A percentile compares a stretch with the other conserved stretches of the same genome.
These are phyloP conservation scores for Eretmocerus hayati DNA, from an alignment of 2,888 invertebrate species.

Conservation along the genomic window DNA sequence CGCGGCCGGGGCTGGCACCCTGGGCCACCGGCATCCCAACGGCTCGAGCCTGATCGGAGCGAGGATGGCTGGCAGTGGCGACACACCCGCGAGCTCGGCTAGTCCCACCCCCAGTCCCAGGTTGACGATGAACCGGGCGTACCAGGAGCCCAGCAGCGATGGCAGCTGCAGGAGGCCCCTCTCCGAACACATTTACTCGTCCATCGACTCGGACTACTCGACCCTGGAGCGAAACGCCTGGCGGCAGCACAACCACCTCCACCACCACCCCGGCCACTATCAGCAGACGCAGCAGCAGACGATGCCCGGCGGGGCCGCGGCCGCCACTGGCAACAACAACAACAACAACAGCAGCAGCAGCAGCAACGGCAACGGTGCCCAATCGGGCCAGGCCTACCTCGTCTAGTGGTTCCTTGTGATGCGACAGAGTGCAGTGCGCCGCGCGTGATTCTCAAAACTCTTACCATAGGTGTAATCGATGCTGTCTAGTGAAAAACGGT, in stretches of 20 bases:
- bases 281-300: conserved; percentile 47
- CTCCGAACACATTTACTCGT: conserved; percentile 84
- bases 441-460: no score
- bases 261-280: conserved; percentile 48
- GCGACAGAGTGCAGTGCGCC: no score
- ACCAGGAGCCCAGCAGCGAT: conserved; percentile 40
- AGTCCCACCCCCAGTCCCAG: conserved; percentile 59
- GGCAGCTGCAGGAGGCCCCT: conserved; percentile 55
- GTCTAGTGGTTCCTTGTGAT: conserved; percentile 45
- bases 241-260: conserved; percentile 48
- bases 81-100: conserved; percentile 37
- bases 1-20: conserved; percentile 24
- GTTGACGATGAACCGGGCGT: conserved; percentile 47
- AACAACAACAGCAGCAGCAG: conserved; percentile 49
- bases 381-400: conserved; percentile 45
- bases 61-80: conserved; percentile 49
- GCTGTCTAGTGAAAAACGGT: no score
- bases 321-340: conserved; percentile 46
- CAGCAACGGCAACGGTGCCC: conserved; percentile 48
- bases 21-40: not conserved
- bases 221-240: conserved; percentile 65
- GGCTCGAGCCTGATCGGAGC: not conserved
- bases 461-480: no score
- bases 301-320: conserved; percentile 44
- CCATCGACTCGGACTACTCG: conserved; percentile 83